Percentiles rank a stretch among this genome's conserved stretches.
phyloP scores from a whole-genome alignment of 2,888 invertebrate species.

The Philopedon plagiatum region DNA sequence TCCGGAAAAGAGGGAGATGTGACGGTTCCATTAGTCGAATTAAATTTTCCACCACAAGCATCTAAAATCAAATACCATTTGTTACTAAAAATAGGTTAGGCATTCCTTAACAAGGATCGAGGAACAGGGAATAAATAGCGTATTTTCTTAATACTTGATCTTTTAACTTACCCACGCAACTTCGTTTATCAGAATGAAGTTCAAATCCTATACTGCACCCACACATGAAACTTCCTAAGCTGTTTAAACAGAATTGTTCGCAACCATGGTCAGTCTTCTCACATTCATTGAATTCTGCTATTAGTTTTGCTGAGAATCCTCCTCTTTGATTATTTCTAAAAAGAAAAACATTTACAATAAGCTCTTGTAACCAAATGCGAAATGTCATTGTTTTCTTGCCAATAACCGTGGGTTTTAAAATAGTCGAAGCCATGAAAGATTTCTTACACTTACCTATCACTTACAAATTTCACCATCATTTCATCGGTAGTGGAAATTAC shows the following conservation, averaged over 20 bases:
- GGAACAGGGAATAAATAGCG: neutral
- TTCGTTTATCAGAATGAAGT: constrained; percentile 94
- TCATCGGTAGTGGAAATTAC: constrained; percentile 93
- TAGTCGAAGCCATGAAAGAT: too few relatives aligned
- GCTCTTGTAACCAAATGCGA: too few relatives aligned
- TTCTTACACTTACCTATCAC: constrained; percentile 83
- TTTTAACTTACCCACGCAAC: constrained; percentile 86
- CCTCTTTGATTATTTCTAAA: constrained; percentile 80
- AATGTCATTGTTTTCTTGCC: too few relatives aligned
- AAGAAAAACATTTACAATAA: too few relatives aligned
- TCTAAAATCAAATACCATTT: constrained; percentile 76
- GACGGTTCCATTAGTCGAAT: constrained; percentile 88
- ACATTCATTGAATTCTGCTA: constrained; percentile 98
- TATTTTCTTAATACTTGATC: too few relatives aligned
- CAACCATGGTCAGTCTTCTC: constrained; percentile 92
- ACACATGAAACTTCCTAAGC: constrained; percentile 85
- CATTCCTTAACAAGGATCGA: too few relatives aligned
- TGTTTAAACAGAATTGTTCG: constrained; percentile 96
- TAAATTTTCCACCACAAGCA: constrained; percentile 93
- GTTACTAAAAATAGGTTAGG: too few relatives aligned
- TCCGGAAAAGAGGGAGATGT: constrained; percentile 97
- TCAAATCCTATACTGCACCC: constrained; percentile 96
- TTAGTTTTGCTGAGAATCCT: constrained; percentile 95
- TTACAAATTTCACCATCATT: constrained; percentile 93
- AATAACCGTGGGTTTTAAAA: too few relatives aligned